phyloP scores from a whole-genome alignment of 23 tunicate species.

The Ciona savignyi region DNA sequence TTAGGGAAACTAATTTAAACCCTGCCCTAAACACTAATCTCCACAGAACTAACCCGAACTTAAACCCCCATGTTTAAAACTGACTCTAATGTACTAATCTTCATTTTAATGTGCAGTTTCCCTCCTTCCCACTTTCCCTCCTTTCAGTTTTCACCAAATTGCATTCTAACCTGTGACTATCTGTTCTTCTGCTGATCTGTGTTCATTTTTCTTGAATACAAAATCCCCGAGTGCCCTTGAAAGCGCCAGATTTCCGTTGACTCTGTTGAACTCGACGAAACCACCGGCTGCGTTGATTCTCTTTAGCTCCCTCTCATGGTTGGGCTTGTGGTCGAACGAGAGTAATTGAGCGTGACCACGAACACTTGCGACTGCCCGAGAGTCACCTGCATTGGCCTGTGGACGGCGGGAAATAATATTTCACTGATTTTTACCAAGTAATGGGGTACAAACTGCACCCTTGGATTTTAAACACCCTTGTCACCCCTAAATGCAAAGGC shows the following conservation, averaged over 20 bases:
- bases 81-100: too few species aligned
- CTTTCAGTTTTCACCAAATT: too few species aligned
- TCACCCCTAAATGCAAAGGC: too few species aligned
- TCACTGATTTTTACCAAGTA: too few species aligned
- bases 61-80: too few species aligned
- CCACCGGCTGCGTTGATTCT: constrained; percentile 98
- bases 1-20: too few species aligned
- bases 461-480: too few species aligned
- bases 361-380: constrained; percentile 91
- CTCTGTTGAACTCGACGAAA: constrained; percentile 86
- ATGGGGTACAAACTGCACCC: too few species aligned
- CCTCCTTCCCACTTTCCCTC: too few species aligned
- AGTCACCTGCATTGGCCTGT: constrained; percentile 95
- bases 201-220: constrained; percentile 63
- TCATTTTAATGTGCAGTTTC: too few species aligned
- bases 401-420: background rate
- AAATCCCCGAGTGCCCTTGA: constrained; percentile 97
- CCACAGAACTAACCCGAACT: too few species aligned
- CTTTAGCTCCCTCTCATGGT: constrained; percentile 80
- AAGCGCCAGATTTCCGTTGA: constrained; percentile 90
- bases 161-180: constrained; percentile 91
- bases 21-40: too few species aligned
- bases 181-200: constrained; percentile 64
- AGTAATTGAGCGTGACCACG: constrained; percentile 94
- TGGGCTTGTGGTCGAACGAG: constrained; percentile 95